These are phyloP conservation scores for Ypsolopha sequella DNA, from an alignment of 2,888 invertebrate genomes.

Conservation along the genomic window DNA sequence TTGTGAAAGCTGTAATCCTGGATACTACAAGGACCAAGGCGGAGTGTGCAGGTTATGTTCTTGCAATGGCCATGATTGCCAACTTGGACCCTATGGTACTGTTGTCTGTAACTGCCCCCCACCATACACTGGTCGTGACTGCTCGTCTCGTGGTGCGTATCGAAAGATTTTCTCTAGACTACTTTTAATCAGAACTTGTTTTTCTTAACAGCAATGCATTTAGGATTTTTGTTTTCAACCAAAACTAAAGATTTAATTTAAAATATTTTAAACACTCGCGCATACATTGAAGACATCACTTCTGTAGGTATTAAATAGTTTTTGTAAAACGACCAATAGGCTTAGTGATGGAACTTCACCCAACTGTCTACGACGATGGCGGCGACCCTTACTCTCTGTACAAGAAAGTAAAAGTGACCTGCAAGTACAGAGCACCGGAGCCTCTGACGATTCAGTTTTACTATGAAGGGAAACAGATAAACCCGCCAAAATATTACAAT, in stretches of 20 bases:
- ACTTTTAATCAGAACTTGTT: too few species aligned
- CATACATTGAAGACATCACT: too few species aligned
- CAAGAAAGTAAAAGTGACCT: slow-evolving; percentile 37
- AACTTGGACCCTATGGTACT: slow-evolving; percentile 61
- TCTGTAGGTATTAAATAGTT: background rate
- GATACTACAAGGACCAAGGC: slow-evolving; percentile 77
- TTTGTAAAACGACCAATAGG: slow-evolving; percentile 27
- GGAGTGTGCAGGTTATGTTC: slow-evolving; percentile 79
- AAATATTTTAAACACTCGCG: too few species aligned
- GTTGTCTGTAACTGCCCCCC: slow-evolving; percentile 79
- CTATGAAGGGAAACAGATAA: slow-evolving; percentile 30
- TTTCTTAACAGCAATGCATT: background rate
- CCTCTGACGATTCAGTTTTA: slow-evolving; percentile 51
- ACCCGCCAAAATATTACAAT: slow-evolving; percentile 28
- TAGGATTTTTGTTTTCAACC: background rate
- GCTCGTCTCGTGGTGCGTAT: slow-evolving; percentile 48
- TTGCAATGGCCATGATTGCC: slow-evolving; percentile 82
- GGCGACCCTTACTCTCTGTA: slow-evolving; percentile 17
- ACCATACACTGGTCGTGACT: slow-evolving; percentile 78
- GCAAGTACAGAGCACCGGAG: slow-evolving; percentile 54
- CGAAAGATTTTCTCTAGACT: too few species aligned
- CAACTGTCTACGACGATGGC: slow-evolving; percentile 32
- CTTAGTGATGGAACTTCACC: slow-evolving; percentile 56
- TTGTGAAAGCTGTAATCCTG: slow-evolving; percentile 81
- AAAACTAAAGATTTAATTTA: background rate